phyloP scores from a whole-genome alignment of 2,888 invertebrate species.

The Exephanes ischioxanthus region DNA sequence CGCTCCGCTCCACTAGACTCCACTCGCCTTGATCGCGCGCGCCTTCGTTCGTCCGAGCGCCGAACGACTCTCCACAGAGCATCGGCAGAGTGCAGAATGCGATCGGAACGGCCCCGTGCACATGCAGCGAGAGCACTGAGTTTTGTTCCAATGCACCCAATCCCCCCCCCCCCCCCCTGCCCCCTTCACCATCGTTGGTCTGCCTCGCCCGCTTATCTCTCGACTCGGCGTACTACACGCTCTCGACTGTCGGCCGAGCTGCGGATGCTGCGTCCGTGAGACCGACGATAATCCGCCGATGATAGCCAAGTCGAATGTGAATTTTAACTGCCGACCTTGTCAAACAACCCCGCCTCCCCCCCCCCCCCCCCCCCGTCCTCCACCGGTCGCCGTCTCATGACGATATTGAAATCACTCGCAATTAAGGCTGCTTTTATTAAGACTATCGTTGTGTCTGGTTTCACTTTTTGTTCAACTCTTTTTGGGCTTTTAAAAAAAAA shows the following conservation, averaged over 20 bases:
- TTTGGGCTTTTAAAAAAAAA: too few species aligned
- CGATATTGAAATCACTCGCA: too few species aligned
- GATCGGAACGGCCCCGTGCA: constrained; percentile 67
- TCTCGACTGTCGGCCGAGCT: constrained; percentile 60
- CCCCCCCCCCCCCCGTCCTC: too few species aligned
- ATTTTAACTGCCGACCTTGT: constrained; percentile 10
- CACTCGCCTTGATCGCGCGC: constrained; percentile 57
- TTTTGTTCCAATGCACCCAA: constrained; percentile 60
- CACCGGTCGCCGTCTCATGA: not conserved
- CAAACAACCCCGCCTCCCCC: not conserved
- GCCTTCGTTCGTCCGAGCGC: constrained; percentile 51
- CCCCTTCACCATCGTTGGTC: constrained; percentile 9
- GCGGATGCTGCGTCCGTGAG: constrained; percentile 34
- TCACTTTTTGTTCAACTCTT: too few species aligned
- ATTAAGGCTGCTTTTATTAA: too few species aligned
- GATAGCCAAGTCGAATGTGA: constrained; percentile 52
- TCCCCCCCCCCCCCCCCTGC: not conserved
- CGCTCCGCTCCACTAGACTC: constrained; percentile 75
- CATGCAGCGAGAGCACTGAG: constrained; percentile 36
- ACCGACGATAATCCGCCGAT: constrained; percentile 33
- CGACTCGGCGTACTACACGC: constrained; percentile 30
- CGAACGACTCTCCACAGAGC: constrained; percentile 35
- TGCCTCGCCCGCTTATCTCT: constrained; percentile 56
- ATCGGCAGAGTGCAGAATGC: constrained; percentile 68
- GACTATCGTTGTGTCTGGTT: too few species aligned